phyloP scores from a whole-genome alignment of 2,797 vertebrate genomes.

The Tragelaphus oryx region DNA sequence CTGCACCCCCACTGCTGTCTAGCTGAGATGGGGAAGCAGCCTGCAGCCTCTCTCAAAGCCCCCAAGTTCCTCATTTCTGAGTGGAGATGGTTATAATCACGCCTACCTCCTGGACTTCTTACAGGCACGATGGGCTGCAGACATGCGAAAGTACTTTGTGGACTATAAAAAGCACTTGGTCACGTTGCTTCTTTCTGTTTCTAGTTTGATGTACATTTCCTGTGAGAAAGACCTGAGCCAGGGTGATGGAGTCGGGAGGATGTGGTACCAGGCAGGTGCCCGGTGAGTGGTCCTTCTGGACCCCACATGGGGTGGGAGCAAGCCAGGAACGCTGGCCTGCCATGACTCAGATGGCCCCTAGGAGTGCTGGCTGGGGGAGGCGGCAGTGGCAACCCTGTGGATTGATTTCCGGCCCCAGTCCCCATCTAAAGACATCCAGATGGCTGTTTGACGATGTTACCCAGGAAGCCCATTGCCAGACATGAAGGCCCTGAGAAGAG shows the following conservation, averaged over 20 bases:
- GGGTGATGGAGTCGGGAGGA: neutral
- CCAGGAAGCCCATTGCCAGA: slow-evolving; percentile 59
- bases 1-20: too few relatives aligned
- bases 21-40: neutral
- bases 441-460: slow-evolving; percentile 47
- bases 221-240: neutral
- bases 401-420: slow-evolving; percentile 48
- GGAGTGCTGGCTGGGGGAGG: neutral
- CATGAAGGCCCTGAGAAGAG: slow-evolving; percentile 27
- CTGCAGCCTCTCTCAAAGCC: neutral
- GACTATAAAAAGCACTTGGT: slow-evolving; percentile 9
- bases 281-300: neutral
- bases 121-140: neutral
- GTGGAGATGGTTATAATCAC: neutral
- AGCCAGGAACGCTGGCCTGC: neutral
- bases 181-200: neutral
- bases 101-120: neutral
- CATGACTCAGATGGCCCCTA: neutral
- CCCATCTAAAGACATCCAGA: slow-evolving; percentile 66
- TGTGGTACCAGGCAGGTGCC: neutral
- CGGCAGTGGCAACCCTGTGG: neutral
- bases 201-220: neutral
- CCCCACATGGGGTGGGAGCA: neutral
- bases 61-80: neutral
- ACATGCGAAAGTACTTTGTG: neutral